Base-by-base conservation (phyloP, 2,113 vertebrate genomes). In the Uria lomvia region DNA sequence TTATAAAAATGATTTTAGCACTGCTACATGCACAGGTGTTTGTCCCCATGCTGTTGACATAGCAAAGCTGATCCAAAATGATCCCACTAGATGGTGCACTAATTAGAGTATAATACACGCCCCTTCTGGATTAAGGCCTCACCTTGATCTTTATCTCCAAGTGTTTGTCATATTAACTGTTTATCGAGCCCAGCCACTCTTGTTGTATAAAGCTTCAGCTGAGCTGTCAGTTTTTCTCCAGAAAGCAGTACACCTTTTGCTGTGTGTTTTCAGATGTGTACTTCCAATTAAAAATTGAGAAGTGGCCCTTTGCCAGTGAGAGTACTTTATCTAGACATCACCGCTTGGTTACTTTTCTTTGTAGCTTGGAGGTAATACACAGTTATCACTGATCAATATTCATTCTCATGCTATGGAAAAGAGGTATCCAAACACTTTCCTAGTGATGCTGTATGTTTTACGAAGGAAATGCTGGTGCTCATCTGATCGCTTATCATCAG, bases 271-370 rank as follows among this genome's bases (percentile, higher is more conserved):
- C 23, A 53, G 32, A 75, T n/a, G 21, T 12, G 2, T 34, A 10
- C 49, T 82, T 86, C 14, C 9, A 27, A 18, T 34, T 52, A 2
- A 58, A 88, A 63, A 63, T 7, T 50, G n/a, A 71, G 29, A 63
- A 50, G 7, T 3, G 19, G 12, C 49, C 4, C 19, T 24, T 77
- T 21, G 30, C 72, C 38, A 50, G 6, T 62, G 32, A 66, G 8
- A 67, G 40, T 24, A 36, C 8, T 76, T 91, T 24, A 53, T 24
- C 42, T 75, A 30, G 11, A 22, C 8, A 32, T 84, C 15, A 49
- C 14, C 2, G 2, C 6, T 36, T 3, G 0, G 3, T 5, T n/a
- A 13, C 1, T 12, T 59, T 34, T 79, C 19, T 66, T 58, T 59
- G 18, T 38, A 23, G 26, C 17, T 89, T 67, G 42, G 17, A 63